Conservation (phyloP, 2,797 vertebrate genomes). For the Myripristis jacobus region DNA sequence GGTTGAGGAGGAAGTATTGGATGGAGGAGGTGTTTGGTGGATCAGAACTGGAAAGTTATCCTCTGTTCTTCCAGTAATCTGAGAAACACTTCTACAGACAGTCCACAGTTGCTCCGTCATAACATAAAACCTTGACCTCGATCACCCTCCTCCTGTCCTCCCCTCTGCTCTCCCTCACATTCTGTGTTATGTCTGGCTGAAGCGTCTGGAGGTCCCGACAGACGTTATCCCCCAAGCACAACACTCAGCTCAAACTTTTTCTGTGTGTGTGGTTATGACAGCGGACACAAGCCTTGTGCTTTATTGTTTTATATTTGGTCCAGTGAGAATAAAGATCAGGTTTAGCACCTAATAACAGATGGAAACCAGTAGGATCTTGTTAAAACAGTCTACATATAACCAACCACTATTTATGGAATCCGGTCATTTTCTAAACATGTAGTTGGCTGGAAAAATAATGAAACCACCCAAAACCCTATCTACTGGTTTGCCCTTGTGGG, state of each 20-base stretch:
- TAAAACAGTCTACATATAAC: neutral
- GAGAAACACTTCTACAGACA: slow-evolving; percentile 15
- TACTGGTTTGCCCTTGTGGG: slow-evolving; percentile 26
- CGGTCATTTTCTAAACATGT: no score
- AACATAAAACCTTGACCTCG: neutral
- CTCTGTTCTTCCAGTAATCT: slow-evolving; percentile 26
- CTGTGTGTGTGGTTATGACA: neutral
- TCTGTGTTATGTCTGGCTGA: neutral
- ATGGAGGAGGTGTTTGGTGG: slow-evolving; percentile 43
- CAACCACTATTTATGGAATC: no score
- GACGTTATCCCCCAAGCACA: neutral
- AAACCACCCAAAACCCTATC: neutral
- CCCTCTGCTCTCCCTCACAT: neutral
- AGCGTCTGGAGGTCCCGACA: neutral
- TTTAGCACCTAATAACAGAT: neutral
- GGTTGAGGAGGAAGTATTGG: slow-evolving; percentile 29
- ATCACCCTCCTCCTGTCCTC: neutral
- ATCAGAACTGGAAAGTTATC: slow-evolving; percentile 14
- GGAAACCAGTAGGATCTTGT: neutral
- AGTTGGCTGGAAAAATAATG: neutral
- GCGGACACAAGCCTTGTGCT: neutral
- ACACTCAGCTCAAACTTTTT: neutral
- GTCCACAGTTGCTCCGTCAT: slow-evolving; percentile 12
- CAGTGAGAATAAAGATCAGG: neutral
- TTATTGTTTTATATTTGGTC: neutral